Evolutionary conservation across 2,888 invertebrate species (phyloP), one percentile per base, ranked within the genome.

Genomic region (Andrena dorsata): DNA sequence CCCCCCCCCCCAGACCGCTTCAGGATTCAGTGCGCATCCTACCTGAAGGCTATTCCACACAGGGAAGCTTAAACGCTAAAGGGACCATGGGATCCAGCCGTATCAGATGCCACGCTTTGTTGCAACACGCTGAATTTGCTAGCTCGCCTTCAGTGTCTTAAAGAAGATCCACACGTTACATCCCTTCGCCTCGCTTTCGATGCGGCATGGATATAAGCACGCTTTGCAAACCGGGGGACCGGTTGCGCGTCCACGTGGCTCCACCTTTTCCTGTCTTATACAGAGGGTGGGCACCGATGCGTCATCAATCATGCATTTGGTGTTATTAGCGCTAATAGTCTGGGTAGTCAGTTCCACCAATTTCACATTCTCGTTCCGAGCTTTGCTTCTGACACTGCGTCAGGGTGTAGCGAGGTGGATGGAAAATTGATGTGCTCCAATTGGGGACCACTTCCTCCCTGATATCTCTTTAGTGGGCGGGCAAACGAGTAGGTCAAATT

Each of bases 1-100:
- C 28, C 49, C 64, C 32, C 32, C 26, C 13, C 65, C 8, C 10
- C 16, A 23, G 35, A 13, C 47, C 35, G 60, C 13, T 73, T 72
- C 66, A 41, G 65, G 70, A 84, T 84, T 80, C 84, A 73, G 30
- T 32, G 64, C 51, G 76, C 83, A 76, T 65, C 79, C 79, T 26
- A 41, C 56, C 66, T 58, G 66, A 76, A 63, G 79, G 73, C 73
- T 60, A 56, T 75, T 77, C 58, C 80, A 28, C 66, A 49, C 69
- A 58, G 64, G 66, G 68, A 79, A 76, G 65, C 76, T 75, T 76
- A 80, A 73, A 49, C 75, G 75, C 61, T 71, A 61, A 80, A 76
- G 69, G 70, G 66, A 49, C 73, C 65, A 13, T 32, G 41, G 61
- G 61, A 77, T 74, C 82, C 65, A 16, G 3, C 76, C n/a, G 73